A percentile compares a stretch with the other conserved stretches of the same genome.
Evolutionary conservation across 1,140 invertebrate species (phyloP).

Genomic region (Drosophila chauvacae): DNA sequence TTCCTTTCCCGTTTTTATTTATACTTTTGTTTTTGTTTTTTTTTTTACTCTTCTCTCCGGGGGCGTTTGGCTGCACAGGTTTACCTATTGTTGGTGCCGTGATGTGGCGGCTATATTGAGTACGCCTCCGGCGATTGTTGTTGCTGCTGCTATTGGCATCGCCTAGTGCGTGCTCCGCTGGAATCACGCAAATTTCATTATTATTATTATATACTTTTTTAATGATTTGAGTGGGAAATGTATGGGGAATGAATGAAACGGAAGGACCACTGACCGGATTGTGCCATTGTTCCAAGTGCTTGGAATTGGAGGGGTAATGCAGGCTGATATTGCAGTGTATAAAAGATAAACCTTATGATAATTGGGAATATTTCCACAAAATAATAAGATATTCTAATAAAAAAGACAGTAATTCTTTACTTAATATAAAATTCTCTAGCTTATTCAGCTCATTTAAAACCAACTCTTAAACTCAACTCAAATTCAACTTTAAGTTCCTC

Average conservation of each 20-base stretch:
- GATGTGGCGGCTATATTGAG: constrained; percentile 58
- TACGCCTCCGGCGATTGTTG: constrained; percentile 61
- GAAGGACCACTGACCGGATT: constrained; percentile 35
- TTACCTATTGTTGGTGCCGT: constrained; percentile 46
- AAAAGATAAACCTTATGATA: not conserved
- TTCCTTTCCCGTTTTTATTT: constrained; percentile 54
- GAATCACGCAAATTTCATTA: constrained; percentile 83
- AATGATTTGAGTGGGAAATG: constrained; percentile 77
- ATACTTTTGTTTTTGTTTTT: not conserved
- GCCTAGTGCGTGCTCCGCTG: constrained; percentile 76
- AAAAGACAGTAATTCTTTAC: too few relatives aligned
- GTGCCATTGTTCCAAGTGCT: constrained; percentile 21
- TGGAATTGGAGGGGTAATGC: not conserved
- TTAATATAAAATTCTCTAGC: not conserved
- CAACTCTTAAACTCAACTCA: not conserved
- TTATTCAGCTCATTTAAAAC: not conserved
- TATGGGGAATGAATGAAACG: constrained; percentile 14
- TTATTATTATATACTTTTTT: constrained; percentile 81
- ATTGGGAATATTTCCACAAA: not conserved
- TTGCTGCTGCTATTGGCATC: constrained; percentile 65
- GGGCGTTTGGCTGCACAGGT: constrained; percentile 75
- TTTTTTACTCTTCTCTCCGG: constrained; percentile 30
- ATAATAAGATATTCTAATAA: not conserved
- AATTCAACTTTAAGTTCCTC: constrained; percentile 3
- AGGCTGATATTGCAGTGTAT: not conserved